These are phyloP conservation scores for Melierax canorus DNA, from an alignment of 2,113 vertebrate species.

Conservation along the genomic window DNA sequence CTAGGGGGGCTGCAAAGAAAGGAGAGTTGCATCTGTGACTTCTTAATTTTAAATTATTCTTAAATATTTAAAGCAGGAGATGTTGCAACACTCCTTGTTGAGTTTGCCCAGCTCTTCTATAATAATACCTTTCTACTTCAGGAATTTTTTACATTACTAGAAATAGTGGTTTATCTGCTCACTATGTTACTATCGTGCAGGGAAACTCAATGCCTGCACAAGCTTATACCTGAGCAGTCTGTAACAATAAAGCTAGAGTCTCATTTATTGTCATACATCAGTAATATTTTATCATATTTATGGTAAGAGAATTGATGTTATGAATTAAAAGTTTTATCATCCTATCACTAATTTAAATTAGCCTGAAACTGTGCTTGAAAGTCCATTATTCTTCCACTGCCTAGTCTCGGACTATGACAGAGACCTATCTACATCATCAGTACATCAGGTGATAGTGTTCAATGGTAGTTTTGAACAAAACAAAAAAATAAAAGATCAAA, in stretches of 20 bases:
- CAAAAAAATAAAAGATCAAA: not conserved
- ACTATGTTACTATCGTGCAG: rapidly evolving
- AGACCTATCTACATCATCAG: not conserved
- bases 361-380: not conserved
- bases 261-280: not conserved
- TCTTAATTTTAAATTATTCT: not conserved
- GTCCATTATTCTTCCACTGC: not conserved
- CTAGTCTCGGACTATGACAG: not conserved
- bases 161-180: not conserved
- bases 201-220: not conserved
- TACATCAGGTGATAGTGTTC: not conserved
- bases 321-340: not conserved
- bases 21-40: rapidly evolving
- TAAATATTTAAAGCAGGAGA: not conserved
- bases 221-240: not conserved
- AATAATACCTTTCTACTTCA: not conserved
- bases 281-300: not conserved
- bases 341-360: not conserved
- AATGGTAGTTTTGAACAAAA: not conserved
- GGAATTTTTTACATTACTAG: not conserved
- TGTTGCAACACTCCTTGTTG: not conserved
- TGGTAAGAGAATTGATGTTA: not conserved
- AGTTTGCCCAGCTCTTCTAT: not conserved
- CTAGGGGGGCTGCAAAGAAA: not conserved
- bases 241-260: not conserved